Base-by-base conservation (phyloP, 2,888 invertebrate genomes). In the Eremobia ochroleuca region DNA sequence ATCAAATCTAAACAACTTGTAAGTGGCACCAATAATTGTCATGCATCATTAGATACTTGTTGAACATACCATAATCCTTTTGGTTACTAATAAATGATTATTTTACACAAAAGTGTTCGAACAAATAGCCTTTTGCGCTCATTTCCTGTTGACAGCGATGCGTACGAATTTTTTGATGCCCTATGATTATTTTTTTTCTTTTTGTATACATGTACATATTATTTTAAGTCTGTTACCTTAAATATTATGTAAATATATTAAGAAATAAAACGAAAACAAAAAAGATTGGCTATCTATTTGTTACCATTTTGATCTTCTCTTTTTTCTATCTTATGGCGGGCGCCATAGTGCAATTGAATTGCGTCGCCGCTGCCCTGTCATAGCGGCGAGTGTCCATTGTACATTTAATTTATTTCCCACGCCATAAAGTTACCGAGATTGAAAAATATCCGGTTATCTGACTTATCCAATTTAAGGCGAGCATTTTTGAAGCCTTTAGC, bases 381-480 rank as follows among this genome's bases (percentile, higher is more conserved):
- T 52, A 74, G 65, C 55, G 34, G 46, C 72, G 76, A 66, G 69
- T 77, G 76, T 73, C 78, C 55, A 43, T 72, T 68, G 77, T 66
- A 78, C 85, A 76, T 88, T 83, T 83, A 83, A 87, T 87, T 88
- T 87, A 77, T 83, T 72, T 82, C 68, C 58, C 70, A 77, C 76
- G 79, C 80, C 80, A 88, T 77, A 75, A 71, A 73, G 66, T 67
- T 85, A 61, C n/a, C 40, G 37, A 58, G 78, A 77, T 86, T 83
- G 59, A 74, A 83, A 82, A 67, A 55, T 83, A 86, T 11, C 65
- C 71, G n/a, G 25, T 72, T 76, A 64, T 81, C 62, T 58, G 74
- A 31, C 65, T 73, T 58, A 25, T 61, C 61, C 43, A 25, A 52
- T 72, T 70, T 80, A 52, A 46, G 55, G n/a, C 4, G 8, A 43